Conservation (phyloP, 1,140 invertebrate genomes). For the Bombus fervidus region DNA sequence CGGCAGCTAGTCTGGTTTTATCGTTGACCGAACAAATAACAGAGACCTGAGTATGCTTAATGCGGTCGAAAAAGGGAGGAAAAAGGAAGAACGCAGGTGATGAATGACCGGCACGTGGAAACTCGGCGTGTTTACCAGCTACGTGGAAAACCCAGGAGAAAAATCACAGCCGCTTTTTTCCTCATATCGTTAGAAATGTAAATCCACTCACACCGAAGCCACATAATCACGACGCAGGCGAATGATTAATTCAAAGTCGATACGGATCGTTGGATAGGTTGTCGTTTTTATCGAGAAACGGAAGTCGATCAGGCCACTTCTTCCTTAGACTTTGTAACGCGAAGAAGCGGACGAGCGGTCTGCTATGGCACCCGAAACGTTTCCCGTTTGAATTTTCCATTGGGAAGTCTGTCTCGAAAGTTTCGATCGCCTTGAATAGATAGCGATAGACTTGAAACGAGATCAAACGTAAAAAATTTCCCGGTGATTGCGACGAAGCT, state of each 20-base stretch:
- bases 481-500: too few relatives aligned
- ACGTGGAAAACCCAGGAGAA: neutral
- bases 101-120: conserved; percentile 16
- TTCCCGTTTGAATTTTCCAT: too few relatives aligned
- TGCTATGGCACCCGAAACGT: neutral
- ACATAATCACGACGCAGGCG: neutral
- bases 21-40: conserved; percentile 60
- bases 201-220: neutral
- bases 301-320: neutral
- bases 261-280: conserved; percentile 21
- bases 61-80: neutral
- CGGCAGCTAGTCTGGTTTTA: conserved; percentile 53
- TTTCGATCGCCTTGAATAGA: too few relatives aligned
- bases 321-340: neutral
- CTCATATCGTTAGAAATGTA: conserved; percentile 14
- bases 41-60: conserved; percentile 15
- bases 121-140: conserved; percentile 17
- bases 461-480: too few relatives aligned
- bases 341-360: neutral
- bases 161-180: neutral
- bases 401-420: too few relatives aligned
- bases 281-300: conserved; percentile 5
- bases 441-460: too few relatives aligned
- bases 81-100: neutral
- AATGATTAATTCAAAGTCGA: neutral